Conservation (phyloP, 2,888 invertebrate species). For the Proisotoma minuta region DNA sequence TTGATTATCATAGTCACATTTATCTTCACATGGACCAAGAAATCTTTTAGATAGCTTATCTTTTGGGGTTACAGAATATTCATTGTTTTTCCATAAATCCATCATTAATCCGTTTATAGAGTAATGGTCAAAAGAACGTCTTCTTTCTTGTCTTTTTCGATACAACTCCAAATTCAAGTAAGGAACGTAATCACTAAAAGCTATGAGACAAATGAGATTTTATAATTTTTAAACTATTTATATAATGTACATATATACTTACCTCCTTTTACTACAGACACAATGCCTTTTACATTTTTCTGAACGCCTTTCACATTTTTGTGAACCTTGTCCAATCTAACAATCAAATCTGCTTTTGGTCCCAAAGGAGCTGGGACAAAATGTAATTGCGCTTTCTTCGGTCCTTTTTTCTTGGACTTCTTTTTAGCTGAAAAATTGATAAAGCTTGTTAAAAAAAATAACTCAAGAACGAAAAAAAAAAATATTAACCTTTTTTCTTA, state of each 20-base stretch:
- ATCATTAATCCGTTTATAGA: too few species aligned
- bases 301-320: slow-evolving; percentile 32
- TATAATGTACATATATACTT: background rate
- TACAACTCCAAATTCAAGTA: slow-evolving; percentile 33
- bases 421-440: slow-evolving; percentile 9
- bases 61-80: background rate
- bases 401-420: slow-evolving; percentile 23
- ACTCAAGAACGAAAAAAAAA: too few species aligned
- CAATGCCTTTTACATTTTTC: slow-evolving; percentile 29
- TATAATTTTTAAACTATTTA: background rate
- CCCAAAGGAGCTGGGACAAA: slow-evolving; percentile 11
- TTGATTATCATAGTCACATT: background rate
- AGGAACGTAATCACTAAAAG: slow-evolving; percentile 34
- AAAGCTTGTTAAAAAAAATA: background rate
- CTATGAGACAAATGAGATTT: slow-evolving; percentile 18
- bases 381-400: slow-evolving; percentile 13
- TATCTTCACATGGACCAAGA: background rate
- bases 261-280: too few species aligned
- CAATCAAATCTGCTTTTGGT: slow-evolving; percentile 33
- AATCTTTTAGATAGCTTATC: slow-evolving; percentile 10
- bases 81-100: too few species aligned
- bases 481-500: too few species aligned
- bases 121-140: slow-evolving; percentile 14
- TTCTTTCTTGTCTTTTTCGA: slow-evolving; percentile 9
- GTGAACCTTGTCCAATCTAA: slow-evolving; percentile 35